These are phyloP conservation scores for Ephydatia muelleri DNA, from an alignment of 37 sponge, comb jelly and placozoan species.

Conservation along the genomic window DNA sequence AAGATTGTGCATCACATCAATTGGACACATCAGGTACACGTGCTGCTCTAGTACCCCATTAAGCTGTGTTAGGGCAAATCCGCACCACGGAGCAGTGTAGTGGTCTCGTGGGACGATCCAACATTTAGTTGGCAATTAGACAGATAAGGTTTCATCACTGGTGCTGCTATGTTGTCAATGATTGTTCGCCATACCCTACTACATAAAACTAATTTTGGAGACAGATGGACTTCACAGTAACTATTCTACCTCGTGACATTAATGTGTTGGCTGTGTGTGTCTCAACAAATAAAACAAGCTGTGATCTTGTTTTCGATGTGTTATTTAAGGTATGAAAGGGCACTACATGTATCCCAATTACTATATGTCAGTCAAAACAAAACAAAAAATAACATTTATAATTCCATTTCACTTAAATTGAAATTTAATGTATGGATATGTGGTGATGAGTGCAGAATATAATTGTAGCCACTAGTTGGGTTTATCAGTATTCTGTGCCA, in stretches of 20 bases:
- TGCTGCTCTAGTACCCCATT: background rate
- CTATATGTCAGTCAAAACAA: background rate
- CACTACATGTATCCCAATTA: background rate
- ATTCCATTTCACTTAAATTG: too few relatives aligned
- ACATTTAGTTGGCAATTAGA: background rate
- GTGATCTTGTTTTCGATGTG: background rate
- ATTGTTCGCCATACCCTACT: background rate
- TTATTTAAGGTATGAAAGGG: background rate
- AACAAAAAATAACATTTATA: background rate
- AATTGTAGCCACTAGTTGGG: too few relatives aligned
- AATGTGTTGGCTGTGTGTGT: background rate
- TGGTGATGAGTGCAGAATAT: too few relatives aligned
- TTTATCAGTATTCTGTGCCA: too few relatives aligned
- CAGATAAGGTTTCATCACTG: background rate
- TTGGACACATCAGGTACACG: slow-evolving; percentile 5
- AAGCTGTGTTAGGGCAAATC: background rate
- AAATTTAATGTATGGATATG: too few relatives aligned
- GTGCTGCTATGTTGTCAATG: background rate
- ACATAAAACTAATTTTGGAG: background rate
- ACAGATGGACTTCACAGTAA: background rate
- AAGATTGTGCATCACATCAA: background rate
- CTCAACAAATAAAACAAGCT: background rate
- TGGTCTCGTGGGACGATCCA: too few relatives aligned
- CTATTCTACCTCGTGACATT: background rate
- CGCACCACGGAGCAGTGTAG: too few relatives aligned